Evolutionary conservation across 2,113 vertebrate genomes (phyloP).

Genomic region (Odocoileus virginianus): DNA sequence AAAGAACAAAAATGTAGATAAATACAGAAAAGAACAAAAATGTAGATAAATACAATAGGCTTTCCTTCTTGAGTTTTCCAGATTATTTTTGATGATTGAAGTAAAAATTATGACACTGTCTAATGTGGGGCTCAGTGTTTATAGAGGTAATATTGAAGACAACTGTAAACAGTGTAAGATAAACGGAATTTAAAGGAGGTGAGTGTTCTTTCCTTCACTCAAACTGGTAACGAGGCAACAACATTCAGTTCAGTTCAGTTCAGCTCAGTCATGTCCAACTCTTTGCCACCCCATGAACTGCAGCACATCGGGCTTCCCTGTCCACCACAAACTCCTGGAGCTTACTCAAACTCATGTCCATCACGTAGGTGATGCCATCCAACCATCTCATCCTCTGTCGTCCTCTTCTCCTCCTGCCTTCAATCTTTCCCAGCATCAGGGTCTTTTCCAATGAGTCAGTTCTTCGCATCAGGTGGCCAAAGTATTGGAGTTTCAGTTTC

Average conservation of each 20-base stretch:
- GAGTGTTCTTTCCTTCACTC: background rate
- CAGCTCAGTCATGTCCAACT: background rate
- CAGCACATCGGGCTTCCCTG: background rate
- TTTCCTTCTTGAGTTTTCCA: background rate
- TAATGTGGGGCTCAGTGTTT: background rate
- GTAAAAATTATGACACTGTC: background rate
- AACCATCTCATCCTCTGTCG: background rate
- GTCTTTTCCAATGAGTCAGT: background rate
- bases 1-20: background rate
- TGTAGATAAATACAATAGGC: background rate
- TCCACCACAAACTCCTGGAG: background rate
- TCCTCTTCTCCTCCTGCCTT: background rate
- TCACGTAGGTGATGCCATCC: rapidly evolving
- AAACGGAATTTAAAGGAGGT: background rate
- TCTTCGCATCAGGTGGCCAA: background rate
- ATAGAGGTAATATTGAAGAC: background rate
- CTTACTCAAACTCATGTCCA: background rate
- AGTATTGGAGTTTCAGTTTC: background rate
- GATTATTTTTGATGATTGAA: background rate
- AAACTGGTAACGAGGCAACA: background rate
- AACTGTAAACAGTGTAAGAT: background rate
- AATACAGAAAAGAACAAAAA: background rate
- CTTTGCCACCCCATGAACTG: background rate
- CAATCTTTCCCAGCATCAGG: background rate
- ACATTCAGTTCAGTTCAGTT: background rate